phyloP scores from a whole-genome alignment of 2,797 vertebrate species.

The Apogon hyalosoma region DNA sequence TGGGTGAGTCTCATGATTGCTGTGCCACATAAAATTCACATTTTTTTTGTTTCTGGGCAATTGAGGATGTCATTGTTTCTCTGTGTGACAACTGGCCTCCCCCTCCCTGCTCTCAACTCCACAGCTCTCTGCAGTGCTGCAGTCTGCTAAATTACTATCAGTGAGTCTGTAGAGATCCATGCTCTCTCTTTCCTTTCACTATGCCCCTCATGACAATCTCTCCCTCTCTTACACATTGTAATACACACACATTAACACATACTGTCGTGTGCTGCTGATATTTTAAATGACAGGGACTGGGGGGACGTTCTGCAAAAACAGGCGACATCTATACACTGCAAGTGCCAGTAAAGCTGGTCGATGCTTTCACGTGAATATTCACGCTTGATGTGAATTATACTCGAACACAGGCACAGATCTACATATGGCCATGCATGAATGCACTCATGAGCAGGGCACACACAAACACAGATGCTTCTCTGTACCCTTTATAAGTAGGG shows the following conservation, averaged over 20 bases:
- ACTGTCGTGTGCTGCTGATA: constrained; percentile 19
- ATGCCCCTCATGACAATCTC: constrained; percentile 54
- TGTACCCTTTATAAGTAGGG: constrained; percentile 43
- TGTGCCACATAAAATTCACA: constrained; percentile 21
- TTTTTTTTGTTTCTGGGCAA: constrained; percentile 38
- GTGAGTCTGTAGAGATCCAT: constrained; percentile 72
- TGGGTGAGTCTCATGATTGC: constrained; percentile 30
- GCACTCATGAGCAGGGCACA: constrained; percentile 55
- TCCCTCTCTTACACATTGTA: constrained; percentile 11
- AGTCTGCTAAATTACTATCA: constrained; percentile 82
- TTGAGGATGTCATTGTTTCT: constrained; percentile 68
- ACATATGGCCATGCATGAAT: constrained; percentile 71
- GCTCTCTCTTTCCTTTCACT: constrained; percentile 65
- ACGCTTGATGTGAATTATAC: constrained; percentile 64
- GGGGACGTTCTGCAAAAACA: not conserved
- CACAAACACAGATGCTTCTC: constrained; percentile 72
- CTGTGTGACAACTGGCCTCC: constrained; percentile 65
- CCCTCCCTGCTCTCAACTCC: constrained; percentile 60
- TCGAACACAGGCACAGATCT: constrained; percentile 65
- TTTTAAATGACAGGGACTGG: constrained; percentile 40
- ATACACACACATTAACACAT: constrained; percentile 12
- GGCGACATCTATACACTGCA: constrained; percentile 13
- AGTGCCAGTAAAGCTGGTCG: constrained; percentile 18
- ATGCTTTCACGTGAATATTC: constrained; percentile 62
- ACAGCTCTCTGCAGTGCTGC: constrained; percentile 79